These are phyloP conservation scores for Acronicta alni DNA, from an alignment of 2,888 invertebrate genomes.

Conservation along the genomic window DNA sequence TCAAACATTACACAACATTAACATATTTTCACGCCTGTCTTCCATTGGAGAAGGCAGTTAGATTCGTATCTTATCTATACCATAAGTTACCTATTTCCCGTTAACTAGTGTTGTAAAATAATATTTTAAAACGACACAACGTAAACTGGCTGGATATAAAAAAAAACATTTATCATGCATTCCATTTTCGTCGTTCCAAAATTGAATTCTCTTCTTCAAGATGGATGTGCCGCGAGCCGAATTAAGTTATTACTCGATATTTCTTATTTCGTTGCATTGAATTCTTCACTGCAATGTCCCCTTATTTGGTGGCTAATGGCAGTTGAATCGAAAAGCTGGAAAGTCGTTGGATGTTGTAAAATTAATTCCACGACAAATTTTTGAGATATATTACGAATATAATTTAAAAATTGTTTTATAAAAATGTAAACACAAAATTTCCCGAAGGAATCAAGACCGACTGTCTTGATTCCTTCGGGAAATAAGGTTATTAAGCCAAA, in stretches of 20 bases:
- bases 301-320: slow-evolving; percentile 57
- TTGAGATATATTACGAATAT: slow-evolving; percentile 5
- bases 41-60: too few species aligned
- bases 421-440: too few species aligned
- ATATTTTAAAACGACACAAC: not conserved
- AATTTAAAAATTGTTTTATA: not conserved
- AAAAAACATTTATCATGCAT: slow-evolving; percentile 63
- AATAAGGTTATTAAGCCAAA: too few species aligned
- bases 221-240: slow-evolving; percentile 62
- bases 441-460: too few species aligned
- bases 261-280: slow-evolving; percentile 64
- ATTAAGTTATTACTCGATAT: slow-evolving; percentile 76
- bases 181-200: slow-evolving; percentile 64
- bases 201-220: slow-evolving; percentile 67
- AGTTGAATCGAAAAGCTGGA: slow-evolving; percentile 38
- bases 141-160: slow-evolving; percentile 3
- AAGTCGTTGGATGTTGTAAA: slow-evolving; percentile 28
- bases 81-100: too few species aligned
- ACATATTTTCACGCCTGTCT: too few species aligned
- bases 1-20: too few species aligned
- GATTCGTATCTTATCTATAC: too few species aligned
- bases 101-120: not conserved
- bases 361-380: slow-evolving; percentile 5
- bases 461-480: too few species aligned
- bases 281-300: slow-evolving; percentile 49